Percentiles rank a stretch among this genome's conserved stretches.
Conservation (phyloP, 2,888 invertebrate genomes). For the Hyposoter didymator region DNA sequence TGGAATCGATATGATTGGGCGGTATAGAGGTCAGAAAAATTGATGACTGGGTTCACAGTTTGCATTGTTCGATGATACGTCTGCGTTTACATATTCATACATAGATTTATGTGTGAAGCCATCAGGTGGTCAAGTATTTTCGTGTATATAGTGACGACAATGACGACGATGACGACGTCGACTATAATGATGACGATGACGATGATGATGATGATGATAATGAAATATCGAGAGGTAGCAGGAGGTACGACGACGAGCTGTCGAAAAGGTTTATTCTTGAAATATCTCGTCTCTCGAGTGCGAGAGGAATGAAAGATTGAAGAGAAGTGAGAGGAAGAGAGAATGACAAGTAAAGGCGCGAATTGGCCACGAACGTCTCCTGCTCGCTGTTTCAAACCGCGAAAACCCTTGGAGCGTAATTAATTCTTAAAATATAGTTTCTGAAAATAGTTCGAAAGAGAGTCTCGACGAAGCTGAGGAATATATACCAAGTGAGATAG, state of each 20-base stretch:
- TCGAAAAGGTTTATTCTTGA: slow-evolving; percentile 66
- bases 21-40: not conserved
- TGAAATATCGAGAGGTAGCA: slow-evolving; percentile 45
- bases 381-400: slow-evolving; percentile 51
- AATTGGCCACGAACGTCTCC: slow-evolving; percentile 63
- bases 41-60: not conserved
- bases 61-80: not conserved
- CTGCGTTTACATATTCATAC: not conserved
- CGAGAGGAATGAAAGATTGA: slow-evolving; percentile 24
- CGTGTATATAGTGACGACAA: slow-evolving; percentile 12
- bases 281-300: slow-evolving; percentile 46
- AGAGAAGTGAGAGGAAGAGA: not conserved
- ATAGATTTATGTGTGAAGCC: slow-evolving; percentile 10
- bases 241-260: slow-evolving; percentile 55
- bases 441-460: slow-evolving; percentile 70
- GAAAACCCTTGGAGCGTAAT: slow-evolving; percentile 68
- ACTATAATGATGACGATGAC: slow-evolving; percentile 61
- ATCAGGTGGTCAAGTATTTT: slow-evolving; percentile 23
- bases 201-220: slow-evolving; percentile 54
- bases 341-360: slow-evolving; percentile 39
- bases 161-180: slow-evolving; percentile 34
- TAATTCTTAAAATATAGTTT: slow-evolving; percentile 74
- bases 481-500: slow-evolving; percentile 20
- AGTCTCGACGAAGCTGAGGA: slow-evolving; percentile 39
- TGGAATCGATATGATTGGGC: not conserved